Conservation (phyloP, 2,888 invertebrate species). For the Gibbula magus region DNA sequence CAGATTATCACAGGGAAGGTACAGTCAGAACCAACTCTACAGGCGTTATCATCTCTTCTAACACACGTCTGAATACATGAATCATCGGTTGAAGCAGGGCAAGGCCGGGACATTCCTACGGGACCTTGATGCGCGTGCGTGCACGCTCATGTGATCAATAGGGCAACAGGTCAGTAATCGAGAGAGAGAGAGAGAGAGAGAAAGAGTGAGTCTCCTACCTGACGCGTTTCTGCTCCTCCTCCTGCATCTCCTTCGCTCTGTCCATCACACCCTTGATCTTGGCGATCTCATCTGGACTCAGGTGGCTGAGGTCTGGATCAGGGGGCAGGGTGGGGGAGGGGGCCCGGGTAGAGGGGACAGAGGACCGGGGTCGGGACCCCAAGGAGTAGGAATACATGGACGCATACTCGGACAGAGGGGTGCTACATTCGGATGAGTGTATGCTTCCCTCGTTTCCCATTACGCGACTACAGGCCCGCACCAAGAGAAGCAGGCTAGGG, state of each 20-base stretch:
- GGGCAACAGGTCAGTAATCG: neutral
- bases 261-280: conserved; percentile 81
- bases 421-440: conserved; percentile 43
- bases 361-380: conserved; percentile 59
- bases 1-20: neutral
- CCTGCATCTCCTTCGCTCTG: conserved; percentile 78
- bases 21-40: neutral
- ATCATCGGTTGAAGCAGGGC: neutral
- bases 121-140: neutral
- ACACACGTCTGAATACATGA: neutral
- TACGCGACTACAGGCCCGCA: neutral
- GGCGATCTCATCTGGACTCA: conserved; percentile 80
- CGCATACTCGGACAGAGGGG: conserved; percentile 63
- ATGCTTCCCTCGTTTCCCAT: conserved; percentile 51
- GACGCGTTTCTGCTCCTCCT: conserved; percentile 66
- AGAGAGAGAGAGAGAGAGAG: neutral
- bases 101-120: neutral
- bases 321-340: conserved; percentile 73
- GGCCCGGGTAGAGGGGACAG: conserved; percentile 63
- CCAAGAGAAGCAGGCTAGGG: neutral
- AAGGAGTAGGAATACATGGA: conserved; percentile 64
- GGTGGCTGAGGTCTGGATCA: conserved; percentile 79
- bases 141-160: neutral
- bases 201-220: conserved; percentile 55
- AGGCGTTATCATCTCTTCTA: neutral